These are phyloP conservation scores for Brachyrhaphis roseni DNA, from an alignment of 2,797 vertebrate genomes.

Conservation along the genomic window DNA sequence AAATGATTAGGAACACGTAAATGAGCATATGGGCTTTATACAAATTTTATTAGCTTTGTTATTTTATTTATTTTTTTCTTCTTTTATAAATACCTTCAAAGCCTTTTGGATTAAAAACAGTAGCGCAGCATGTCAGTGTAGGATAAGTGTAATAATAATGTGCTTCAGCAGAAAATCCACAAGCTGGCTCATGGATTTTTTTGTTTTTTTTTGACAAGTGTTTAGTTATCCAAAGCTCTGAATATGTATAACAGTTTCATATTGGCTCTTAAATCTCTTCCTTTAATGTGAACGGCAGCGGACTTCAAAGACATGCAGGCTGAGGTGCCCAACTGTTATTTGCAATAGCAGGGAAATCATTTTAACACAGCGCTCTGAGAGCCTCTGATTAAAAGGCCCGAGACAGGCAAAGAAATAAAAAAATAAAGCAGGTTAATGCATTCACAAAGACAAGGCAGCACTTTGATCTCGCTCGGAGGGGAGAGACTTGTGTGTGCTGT, in stretches of 20 bases:
- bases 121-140: not conserved
- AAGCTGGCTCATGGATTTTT: conserved; percentile 8
- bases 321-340: conserved; percentile 37
- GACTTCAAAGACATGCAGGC: conserved; percentile 62
- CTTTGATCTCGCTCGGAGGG: conserved; percentile 70
- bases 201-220: conserved; percentile 17
- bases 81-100: not conserved
- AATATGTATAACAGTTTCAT: conserved; percentile 44
- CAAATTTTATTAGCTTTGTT: not conserved
- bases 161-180: conserved; percentile 5
- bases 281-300: conserved; percentile 44
- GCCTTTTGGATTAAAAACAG: conserved; percentile 2
- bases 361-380: conserved; percentile 40
- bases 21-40: not conserved
- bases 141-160: conserved; percentile 8
- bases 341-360: conserved; percentile 41
- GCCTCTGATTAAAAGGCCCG: conserved; percentile 65
- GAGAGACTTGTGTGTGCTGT: conserved; percentile 36
- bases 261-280: conserved; percentile 25
- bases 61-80: not conserved
- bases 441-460: conserved; percentile 59
- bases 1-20: not conserved
- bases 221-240: conserved; percentile 13
- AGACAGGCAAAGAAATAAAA: conserved; percentile 53
- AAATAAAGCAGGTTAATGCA: conserved; percentile 55